phyloP scores from a whole-genome alignment of 2,888 invertebrate genomes.

The Melanostoma scalare region DNA sequence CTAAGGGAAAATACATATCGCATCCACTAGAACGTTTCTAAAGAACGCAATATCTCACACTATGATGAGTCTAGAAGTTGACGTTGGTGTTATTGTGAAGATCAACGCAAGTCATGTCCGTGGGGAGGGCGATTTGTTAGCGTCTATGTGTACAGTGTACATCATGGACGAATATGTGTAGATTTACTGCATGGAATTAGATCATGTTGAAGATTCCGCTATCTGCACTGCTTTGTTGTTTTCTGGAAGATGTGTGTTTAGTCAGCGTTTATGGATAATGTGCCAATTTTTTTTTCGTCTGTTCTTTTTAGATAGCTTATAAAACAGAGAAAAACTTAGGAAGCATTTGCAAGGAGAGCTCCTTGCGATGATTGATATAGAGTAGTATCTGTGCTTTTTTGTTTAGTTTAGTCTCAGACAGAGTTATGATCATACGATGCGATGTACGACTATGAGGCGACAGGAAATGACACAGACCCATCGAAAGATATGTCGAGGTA shows the following conservation, averaged over 20 bases:
- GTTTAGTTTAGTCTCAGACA: too few species aligned
- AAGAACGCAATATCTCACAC: constrained; percentile 53
- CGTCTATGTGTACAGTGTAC: constrained; percentile 1
- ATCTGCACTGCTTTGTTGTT: constrained; percentile 18
- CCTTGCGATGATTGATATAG: neutral
- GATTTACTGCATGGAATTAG: constrained; percentile 61
- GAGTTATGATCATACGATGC: too few species aligned
- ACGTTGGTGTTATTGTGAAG: constrained; percentile 64
- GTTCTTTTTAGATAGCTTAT: neutral
- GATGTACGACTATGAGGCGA: too few species aligned
- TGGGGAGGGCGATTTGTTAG: constrained; percentile 23
- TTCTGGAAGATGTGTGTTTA: constrained; percentile 23
- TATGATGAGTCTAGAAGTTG: constrained; percentile 33
- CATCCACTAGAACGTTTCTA: constrained; percentile 39
- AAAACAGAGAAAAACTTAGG: neutral
- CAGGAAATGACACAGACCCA: too few species aligned
- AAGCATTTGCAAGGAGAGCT: neutral
- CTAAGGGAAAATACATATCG: constrained; percentile 50
- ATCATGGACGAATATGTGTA: constrained; percentile 52
- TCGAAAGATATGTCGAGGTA: too few species aligned
- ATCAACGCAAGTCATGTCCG: constrained; percentile 58
- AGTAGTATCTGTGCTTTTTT: constrained; percentile 42
- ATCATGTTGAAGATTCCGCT: constrained; percentile 61
- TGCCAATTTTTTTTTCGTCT: constrained; percentile 36
- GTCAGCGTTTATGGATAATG: constrained; percentile 35